phyloP scores from a whole-genome alignment of 1,140 invertebrate genomes.

The Anoplophora glabripennis region DNA sequence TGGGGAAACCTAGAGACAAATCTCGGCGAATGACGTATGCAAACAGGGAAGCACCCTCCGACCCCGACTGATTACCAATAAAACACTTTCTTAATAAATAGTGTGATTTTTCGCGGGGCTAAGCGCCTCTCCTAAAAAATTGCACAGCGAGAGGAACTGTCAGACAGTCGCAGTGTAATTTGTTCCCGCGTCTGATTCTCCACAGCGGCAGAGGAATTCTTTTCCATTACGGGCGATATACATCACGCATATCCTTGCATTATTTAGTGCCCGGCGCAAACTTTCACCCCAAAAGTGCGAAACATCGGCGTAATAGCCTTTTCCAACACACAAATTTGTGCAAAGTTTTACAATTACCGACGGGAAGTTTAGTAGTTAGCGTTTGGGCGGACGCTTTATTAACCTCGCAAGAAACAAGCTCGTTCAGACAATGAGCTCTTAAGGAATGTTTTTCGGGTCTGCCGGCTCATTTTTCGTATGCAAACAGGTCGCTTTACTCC shows the following conservation, averaged over 20 bases:
- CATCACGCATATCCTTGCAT: slow-evolving; percentile 38
- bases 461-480: slow-evolving; percentile 4
- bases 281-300: slow-evolving; percentile 38
- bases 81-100: slow-evolving; percentile 30
- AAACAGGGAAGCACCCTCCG: neutral
- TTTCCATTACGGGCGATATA: slow-evolving; percentile 37
- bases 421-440: slow-evolving; percentile 18
- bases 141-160: slow-evolving; percentile 6
- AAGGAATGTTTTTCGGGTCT: slow-evolving; percentile 5
- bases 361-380: slow-evolving; percentile 38
- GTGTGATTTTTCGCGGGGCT: slow-evolving; percentile 21
- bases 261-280: slow-evolving; percentile 38
- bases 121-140: slow-evolving; percentile 23
- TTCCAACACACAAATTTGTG: slow-evolving; percentile 38
- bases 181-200: slow-evolving; percentile 36
- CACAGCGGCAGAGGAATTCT: slow-evolving; percentile 27
- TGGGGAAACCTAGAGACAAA: no score
- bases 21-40: no score
- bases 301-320: slow-evolving; percentile 36
- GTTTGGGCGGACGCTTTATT: slow-evolving; percentile 32
- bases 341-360: slow-evolving; percentile 41
- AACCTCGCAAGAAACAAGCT: slow-evolving; percentile 25
- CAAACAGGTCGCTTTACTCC: no score
- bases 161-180: slow-evolving; percentile 21
- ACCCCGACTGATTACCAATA: slow-evolving; percentile 29